Percentiles rank a stretch among this genome's conserved stretches.
phyloP scores from a whole-genome alignment of 2,797 vertebrate genomes.

The Sylvia borin region DNA sequence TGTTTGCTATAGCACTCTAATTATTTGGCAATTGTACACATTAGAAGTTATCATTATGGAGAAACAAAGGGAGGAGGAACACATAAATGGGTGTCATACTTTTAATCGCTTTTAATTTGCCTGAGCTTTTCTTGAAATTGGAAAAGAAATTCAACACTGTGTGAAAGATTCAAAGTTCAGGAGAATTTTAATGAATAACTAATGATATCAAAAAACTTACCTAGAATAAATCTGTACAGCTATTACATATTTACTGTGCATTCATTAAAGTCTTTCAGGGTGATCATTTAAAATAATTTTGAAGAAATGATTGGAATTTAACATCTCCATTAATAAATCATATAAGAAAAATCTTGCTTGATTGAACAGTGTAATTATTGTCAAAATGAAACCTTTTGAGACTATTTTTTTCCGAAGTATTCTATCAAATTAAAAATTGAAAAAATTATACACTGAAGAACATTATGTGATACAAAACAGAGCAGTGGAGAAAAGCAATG shows the following conservation, averaged over 20 bases:
- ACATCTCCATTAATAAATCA: not conserved
- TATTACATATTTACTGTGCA: not conserved
- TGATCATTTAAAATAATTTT: not conserved
- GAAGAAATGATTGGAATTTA: not conserved
- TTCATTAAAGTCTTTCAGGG: not conserved
- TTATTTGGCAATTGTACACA: not conserved
- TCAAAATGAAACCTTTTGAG: not conserved
- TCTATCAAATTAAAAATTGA: not conserved
- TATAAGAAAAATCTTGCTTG: not conserved
- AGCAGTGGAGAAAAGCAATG: not conserved
- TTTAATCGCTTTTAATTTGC: not conserved
- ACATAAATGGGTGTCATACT: not conserved
- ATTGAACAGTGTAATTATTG: not conserved
- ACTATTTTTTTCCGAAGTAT: not conserved
- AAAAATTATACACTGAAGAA: not conserved
- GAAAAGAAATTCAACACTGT: not conserved
- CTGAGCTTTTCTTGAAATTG: not conserved
- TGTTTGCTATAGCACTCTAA: not conserved
- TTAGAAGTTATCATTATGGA: not conserved
- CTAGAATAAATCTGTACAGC: not conserved
- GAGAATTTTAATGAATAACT: not conserved
- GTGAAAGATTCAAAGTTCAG: not conserved
- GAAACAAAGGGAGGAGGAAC: not conserved
- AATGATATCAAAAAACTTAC: not conserved
- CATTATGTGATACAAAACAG: not conserved